Percentiles rank a stretch among this genome's conserved stretches.
Conservation (phyloP, 2,888 invertebrate genomes). For the Exocentrus adspersus region DNA sequence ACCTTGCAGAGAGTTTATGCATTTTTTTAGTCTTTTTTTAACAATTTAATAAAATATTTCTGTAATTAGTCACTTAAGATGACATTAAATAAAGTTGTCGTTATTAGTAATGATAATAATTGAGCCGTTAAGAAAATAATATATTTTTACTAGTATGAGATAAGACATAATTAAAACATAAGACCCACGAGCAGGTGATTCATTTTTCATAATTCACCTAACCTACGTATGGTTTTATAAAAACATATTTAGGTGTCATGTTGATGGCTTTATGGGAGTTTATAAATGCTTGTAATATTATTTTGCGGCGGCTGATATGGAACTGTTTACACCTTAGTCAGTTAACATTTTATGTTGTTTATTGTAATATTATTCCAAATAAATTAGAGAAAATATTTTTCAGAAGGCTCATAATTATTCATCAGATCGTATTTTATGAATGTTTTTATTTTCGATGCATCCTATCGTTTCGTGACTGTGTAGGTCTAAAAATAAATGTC, state of each 20-base stretch:
- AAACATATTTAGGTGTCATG: conserved; percentile 15
- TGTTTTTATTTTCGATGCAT: not conserved
- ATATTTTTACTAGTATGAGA: conserved; percentile 8
- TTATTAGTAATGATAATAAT: conserved; percentile 13
- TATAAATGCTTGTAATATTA: conserved; percentile 12
- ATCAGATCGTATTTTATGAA: not conserved
- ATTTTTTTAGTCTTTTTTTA: conserved; percentile 36
- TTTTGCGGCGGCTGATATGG: conserved; percentile 2
- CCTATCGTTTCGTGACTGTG: not conserved
- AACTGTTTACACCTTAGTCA: conserved; percentile 16
- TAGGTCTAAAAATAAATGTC: too few species aligned
- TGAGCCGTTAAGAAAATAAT: conserved; percentile 11
- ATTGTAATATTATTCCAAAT: not conserved
- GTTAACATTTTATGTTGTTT: conserved; percentile 11
- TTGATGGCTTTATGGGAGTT: conserved; percentile 23
- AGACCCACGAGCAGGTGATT: conserved; percentile 5
- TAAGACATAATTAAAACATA: too few species aligned
- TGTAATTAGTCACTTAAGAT: conserved; percentile 2
- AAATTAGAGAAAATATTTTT: not conserved
- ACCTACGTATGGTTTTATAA: not conserved
- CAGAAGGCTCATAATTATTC: not conserved
- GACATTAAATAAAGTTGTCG: conserved; percentile 16
- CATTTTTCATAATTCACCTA: conserved; percentile 8
- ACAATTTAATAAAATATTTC: conserved; percentile 32
- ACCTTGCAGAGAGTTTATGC: conserved; percentile 39